Evolutionary conservation across 2,113 vertebrate genomes (phyloP).

Genomic region (Podarcis raffonei): DNA sequence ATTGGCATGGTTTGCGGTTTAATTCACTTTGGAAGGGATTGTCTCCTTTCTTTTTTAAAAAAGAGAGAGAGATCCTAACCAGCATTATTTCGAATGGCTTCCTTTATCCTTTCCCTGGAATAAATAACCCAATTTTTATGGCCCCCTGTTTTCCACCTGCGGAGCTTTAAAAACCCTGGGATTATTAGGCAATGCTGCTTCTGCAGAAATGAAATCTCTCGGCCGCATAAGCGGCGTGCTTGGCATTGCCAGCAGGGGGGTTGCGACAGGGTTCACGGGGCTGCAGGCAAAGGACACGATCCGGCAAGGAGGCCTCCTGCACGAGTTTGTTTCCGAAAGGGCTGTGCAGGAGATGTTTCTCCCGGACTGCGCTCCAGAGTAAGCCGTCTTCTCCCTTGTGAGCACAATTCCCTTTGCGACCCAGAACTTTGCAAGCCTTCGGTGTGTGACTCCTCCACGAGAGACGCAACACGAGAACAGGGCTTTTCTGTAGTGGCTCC

Average conservation of each 20-base stretch:
- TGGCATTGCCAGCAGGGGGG: conserved; percentile 38
- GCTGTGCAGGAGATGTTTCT: background rate
- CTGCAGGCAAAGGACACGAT: conserved; percentile 30
- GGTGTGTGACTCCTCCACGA: too few relatives aligned
- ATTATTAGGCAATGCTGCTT: conserved; percentile 49
- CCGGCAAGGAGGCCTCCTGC: conserved; percentile 11
- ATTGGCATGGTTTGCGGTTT: conserved; percentile 73
- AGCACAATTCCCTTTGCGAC: too few relatives aligned
- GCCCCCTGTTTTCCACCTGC: conserved; percentile 46
- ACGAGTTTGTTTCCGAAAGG: background rate
- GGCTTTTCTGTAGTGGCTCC: too few relatives aligned
- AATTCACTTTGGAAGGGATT: conserved; percentile 71
- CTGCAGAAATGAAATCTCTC: conserved; percentile 20
- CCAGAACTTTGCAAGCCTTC: too few relatives aligned
- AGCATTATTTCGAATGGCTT: conserved; percentile 64
- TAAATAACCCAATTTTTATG: conserved; percentile 49
- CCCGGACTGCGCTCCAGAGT: background rate
- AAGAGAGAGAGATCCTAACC: conserved; percentile 42
- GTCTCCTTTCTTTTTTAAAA: conserved; percentile 45
- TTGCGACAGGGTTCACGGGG: conserved; percentile 40
- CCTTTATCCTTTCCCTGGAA: conserved; percentile 58
- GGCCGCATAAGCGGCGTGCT: background rate
- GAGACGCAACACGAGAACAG: too few relatives aligned
- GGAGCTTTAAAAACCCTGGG: conserved; percentile 42
- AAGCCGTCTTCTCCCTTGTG: background rate